Percentiles rank a stretch among this genome's conserved stretches.
phyloP scores from a whole-genome alignment of 2,888 invertebrate species.

The Mesochorus sp. region DNA sequence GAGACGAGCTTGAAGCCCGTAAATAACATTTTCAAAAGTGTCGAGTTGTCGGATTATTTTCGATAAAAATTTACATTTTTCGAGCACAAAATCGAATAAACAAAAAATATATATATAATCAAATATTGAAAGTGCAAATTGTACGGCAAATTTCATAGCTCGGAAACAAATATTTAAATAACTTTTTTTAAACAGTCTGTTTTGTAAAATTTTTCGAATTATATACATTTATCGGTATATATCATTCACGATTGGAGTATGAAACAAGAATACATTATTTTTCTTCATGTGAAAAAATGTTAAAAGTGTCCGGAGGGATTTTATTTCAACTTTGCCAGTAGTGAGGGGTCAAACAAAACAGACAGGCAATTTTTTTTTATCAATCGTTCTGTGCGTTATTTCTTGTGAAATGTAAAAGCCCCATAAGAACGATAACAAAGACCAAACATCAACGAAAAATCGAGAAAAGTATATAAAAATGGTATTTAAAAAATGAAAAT shows the following conservation, averaged over 20 bases:
- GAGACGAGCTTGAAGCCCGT: not conserved
- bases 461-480: not conserved
- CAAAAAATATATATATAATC: no score
- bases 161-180: no score
- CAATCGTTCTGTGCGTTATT: not conserved
- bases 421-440: no score
- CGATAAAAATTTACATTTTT: not conserved
- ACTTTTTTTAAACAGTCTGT: no score
- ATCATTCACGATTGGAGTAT: no score
- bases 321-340: constrained; percentile 32
- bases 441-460: not conserved
- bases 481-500: not conserved
- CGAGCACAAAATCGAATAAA: not conserved
- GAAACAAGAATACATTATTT: no score
- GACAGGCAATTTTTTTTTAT: not conserved
- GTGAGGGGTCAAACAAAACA: not conserved
- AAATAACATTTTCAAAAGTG: constrained; percentile 1
- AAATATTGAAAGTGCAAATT: no score
- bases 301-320: constrained; percentile 28
- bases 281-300: not conserved
- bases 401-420: no score
- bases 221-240: no score
- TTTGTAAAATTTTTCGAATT: no score
- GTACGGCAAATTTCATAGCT: no score
- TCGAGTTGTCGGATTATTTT: not conserved